Base-by-base conservation (phyloP, 2,113 vertebrate genomes). In the Vulpes vulpes region DNA sequence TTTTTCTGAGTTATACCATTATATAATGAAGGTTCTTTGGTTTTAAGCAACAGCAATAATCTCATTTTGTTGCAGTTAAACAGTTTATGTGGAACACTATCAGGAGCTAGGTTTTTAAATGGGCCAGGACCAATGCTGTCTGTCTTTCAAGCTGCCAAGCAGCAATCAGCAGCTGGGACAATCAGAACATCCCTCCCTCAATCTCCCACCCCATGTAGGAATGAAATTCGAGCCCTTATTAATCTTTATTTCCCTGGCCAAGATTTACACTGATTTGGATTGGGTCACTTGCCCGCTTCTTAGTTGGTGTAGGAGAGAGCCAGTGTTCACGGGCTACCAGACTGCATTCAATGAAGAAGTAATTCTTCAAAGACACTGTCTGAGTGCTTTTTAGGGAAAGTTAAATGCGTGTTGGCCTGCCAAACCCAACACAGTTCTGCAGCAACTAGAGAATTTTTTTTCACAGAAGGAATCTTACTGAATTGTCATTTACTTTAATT, bases 1-100 rank as follows among this genome's bases (percentile, higher is more conserved):
- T 60, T 89, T 95, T 89, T 65, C 59, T 71, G 67, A 82, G 14
- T 94, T 91, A 91, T 32, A 4, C 43, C 69, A 91, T 89, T 64
- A 94, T 35, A 92, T 89, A 84, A 83, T 74, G 49, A 93, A 64
- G 32, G 5, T n/a, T 91, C 57, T 92, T 95, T 82, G 17, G 27
- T 93, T 94, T 96, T 89, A 94, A 90, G 60, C 76, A 92, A 74
- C n/a, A 76, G 67, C 94, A 78, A 64, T 69, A 78, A 89, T 78
- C 32, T 78, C 11, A 79, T 87, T 91, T 93, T 96, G 89, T 69
- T 93, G 78, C 91, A 67, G 10, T 95, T 82, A 76, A 92, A 67
- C 15, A 90, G 6, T 38, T 89, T 74, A 62, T 69, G 7, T 80
- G n/a, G 17, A 88, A 96, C 94, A 93, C 60, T 92, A 7, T 67